Evolutionary conservation across 2,888 invertebrate species (phyloP).

Genomic region (Plebejus melissa): DNA sequence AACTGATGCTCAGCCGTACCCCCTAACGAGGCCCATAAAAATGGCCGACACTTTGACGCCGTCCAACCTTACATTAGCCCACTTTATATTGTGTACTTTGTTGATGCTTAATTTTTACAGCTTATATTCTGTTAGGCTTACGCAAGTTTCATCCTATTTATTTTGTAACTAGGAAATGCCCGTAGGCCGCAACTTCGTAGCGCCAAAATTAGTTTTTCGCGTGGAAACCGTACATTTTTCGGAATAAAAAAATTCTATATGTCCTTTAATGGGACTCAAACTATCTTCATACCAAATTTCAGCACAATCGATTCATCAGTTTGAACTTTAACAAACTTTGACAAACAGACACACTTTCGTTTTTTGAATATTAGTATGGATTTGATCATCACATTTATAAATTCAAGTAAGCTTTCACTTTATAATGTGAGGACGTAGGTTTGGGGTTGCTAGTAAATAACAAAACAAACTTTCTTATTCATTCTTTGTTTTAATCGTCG

Average conservation of each 20-base stretch:
- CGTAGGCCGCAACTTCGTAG: too few species aligned
- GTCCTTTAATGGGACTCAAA: too few species aligned
- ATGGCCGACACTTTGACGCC: slow-evolving; percentile 25
- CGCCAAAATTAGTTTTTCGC: too few species aligned
- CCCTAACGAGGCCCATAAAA: slow-evolving; percentile 13
- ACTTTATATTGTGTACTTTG: slow-evolving; percentile 11
- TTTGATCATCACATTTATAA: too few species aligned
- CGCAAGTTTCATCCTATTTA: not conserved
- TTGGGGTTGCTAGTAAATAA: slow-evolving; percentile 43
- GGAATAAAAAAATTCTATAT: too few species aligned
- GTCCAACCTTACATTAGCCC: slow-evolving; percentile 5
- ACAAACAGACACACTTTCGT: too few species aligned
- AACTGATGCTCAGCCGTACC: slow-evolving; percentile 12
- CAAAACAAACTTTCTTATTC: slow-evolving; percentile 62
- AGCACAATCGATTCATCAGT: too few species aligned
- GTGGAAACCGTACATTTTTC: too few species aligned
- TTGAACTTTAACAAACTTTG: too few species aligned
- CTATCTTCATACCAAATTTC: too few species aligned
- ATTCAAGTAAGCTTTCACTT: too few species aligned
- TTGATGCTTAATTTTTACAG: slow-evolving; percentile 8
- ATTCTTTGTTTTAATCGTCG: slow-evolving; percentile 78
- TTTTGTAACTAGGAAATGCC: not conserved
- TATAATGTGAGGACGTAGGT: not conserved
- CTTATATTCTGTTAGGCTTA: not conserved
- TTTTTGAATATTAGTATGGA: too few species aligned